Evolutionary conservation across 92 coral and sea anemone species (phyloP).

Genomic region (Galaxea fascicularis): DNA sequence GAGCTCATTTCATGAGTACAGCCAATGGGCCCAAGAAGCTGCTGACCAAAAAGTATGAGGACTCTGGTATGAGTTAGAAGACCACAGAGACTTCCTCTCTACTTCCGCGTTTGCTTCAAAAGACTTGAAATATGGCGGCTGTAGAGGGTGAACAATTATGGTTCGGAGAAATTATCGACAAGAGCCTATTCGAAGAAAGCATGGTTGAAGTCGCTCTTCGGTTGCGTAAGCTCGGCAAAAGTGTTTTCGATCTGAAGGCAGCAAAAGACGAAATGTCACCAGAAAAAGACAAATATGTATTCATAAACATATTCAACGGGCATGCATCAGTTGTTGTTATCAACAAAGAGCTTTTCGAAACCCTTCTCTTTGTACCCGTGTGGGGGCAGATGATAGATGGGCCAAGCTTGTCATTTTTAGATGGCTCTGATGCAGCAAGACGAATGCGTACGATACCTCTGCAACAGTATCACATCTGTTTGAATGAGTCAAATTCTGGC

Average conservation of each 20-base stretch:
- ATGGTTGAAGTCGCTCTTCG: constrained; percentile 17
- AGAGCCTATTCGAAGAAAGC: constrained; percentile 38
- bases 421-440: constrained; percentile 10
- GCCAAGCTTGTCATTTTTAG: neutral
- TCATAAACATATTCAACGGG: constrained; percentile 25
- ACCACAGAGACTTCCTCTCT: no score
- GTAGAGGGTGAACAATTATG: neutral
- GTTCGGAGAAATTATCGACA: constrained; percentile 50
- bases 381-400: constrained; percentile 50
- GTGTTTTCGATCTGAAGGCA: constrained; percentile 44
- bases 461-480: constrained; percentile 22
- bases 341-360: constrained; percentile 39
- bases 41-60: no score
- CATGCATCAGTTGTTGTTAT: constrained; percentile 49
- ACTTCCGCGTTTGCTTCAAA: no score
- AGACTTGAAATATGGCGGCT: no score
- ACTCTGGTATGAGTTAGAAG: no score
- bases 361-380: constrained; percentile 22
- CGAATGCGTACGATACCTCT: constrained; percentile 27
- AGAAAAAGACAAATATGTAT: constrained; percentile 36
- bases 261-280: constrained; percentile 22
- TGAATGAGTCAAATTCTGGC: neutral
- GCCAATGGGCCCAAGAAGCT: no score
- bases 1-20: no score
- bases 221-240: constrained; percentile 28